These are phyloP conservation scores for Patiria miniata DNA, from an alignment of 35 echinoderm and acorn worm species.

Conservation along the genomic window DNA sequence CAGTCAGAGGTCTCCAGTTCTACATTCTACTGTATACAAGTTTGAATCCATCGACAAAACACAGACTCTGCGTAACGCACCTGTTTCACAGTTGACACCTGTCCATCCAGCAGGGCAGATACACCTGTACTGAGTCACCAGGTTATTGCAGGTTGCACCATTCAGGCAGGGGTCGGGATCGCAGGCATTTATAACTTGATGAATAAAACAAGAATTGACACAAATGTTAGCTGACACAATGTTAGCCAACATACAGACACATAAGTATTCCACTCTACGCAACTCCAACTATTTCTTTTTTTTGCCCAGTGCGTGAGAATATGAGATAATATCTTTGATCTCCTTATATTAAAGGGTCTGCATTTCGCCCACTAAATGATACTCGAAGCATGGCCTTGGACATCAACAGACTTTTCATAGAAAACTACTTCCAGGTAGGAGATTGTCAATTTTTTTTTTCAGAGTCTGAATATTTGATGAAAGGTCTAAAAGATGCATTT, in stretches of 20 bases:
- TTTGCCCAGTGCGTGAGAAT: neutral
- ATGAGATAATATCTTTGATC: neutral
- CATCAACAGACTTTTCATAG: too few relatives aligned
- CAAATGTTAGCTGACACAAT: too few relatives aligned
- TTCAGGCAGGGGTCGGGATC: constrained; percentile 26
- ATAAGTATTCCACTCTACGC: neutral
- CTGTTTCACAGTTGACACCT: constrained; percentile 46
- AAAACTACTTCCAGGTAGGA: too few relatives aligned
- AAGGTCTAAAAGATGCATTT: too few relatives aligned
- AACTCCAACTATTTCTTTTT: too few relatives aligned
- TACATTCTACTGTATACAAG: neutral
- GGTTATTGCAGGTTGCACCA: constrained; percentile 26
- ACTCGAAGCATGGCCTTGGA: too few relatives aligned
- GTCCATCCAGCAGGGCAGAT: constrained; percentile 25
- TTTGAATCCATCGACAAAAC: neutral
- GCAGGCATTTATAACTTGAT: constrained; percentile 37
- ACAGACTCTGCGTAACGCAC: constrained; percentile 13
- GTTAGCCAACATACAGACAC: neutral
- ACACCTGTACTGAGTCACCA: constrained; percentile 9
- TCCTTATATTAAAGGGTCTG: neutral
- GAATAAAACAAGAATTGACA: neutral
- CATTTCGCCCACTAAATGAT: neutral
- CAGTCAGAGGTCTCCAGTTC: neutral
- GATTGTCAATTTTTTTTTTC: too few relatives aligned
- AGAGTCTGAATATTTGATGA: too few relatives aligned